Conservation (phyloP, 1,140 invertebrate genomes). For the Caenorhabditis brenneri region DNA sequence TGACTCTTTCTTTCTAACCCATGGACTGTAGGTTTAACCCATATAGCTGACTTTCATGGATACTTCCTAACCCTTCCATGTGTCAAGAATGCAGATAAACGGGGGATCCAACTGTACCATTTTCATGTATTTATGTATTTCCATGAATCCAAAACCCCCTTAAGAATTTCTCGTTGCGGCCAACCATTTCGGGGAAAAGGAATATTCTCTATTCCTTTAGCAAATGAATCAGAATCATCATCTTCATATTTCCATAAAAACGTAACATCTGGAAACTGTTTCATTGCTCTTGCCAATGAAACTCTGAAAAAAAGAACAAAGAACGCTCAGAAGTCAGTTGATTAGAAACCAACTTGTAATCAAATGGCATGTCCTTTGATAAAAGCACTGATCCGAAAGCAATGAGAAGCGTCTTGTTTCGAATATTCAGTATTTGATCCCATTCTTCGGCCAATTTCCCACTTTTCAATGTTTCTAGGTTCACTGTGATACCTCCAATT, state of each 20-base stretch:
- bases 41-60: conserved; percentile 57
- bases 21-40: conserved; percentile 60
- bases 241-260: conserved; percentile 60
- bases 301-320: neutral
- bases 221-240: conserved; percentile 23
- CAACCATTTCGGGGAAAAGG: conserved; percentile 50
- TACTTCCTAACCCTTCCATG: conserved; percentile 61
- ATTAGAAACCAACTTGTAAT: conserved; percentile 32
- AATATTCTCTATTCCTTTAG: conserved; percentile 42
- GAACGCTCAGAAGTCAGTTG: neutral
- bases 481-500: conserved; percentile 53
- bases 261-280: conserved; percentile 44
- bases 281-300: neutral
- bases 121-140: neutral
- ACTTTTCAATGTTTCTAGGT: neutral
- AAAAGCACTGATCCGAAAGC: conserved; percentile 54
- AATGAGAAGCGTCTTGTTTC: conserved; percentile 45
- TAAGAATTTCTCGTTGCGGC: conserved; percentile 53
- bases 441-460: conserved; percentile 33
- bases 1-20: too few species aligned
- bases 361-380: conserved; percentile 48
- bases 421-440: conserved; percentile 28
- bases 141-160: too few species aligned
- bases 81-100: conserved; percentile 60
- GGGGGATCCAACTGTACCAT: conserved; percentile 52